Percentiles rank a stretch among this genome's conserved stretches.
Conservation (phyloP, 2,888 invertebrate species). For the Protophormia terraenovae region DNA sequence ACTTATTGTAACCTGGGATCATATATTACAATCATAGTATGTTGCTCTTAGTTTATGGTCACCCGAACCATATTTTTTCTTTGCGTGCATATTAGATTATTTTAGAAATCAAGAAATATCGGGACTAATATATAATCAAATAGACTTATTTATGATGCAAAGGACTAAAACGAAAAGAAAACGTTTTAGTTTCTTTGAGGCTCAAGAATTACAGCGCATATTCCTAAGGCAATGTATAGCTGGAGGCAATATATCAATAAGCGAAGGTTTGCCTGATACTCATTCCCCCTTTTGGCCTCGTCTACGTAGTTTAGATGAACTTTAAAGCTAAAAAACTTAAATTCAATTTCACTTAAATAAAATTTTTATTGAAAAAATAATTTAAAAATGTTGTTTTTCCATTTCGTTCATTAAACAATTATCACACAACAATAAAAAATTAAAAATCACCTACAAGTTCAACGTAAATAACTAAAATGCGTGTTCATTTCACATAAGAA, state of each 20-base stretch:
- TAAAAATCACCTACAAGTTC: conserved; percentile 1
- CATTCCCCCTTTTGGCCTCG: conserved; percentile 60
- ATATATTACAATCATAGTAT: too few species aligned
- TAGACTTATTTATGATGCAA: conserved; percentile 82
- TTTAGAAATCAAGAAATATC: conserved; percentile 94
- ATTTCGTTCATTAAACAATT: conserved; percentile 3
- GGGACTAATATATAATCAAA: conserved; percentile 97
- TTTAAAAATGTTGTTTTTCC: conserved; percentile 23
- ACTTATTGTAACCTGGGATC: too few species aligned
- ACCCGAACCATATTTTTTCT: too few species aligned
- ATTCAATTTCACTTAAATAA: conserved; percentile 14
- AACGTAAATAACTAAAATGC: not conserved
- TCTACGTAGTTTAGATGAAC: conserved; percentile 47
- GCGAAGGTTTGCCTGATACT: conserved; percentile 48
- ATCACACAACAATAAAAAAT: not conserved
- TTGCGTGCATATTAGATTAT: conserved; percentile 90
- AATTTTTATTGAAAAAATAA: conserved; percentile 35
- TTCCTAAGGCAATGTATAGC: conserved; percentile 74
- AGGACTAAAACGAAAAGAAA: conserved; percentile 67
- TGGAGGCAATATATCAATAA: conserved; percentile 48
- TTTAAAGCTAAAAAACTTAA: conserved; percentile 4
- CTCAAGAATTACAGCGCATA: conserved; percentile 72
- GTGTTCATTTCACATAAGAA: not conserved
- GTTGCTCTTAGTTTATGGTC: too few species aligned
- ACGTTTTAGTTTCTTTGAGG: conserved; percentile 73